These are phyloP conservation scores for Mastomys natalensis DNA, from an alignment of 2,113 vertebrate species.

Conservation along the genomic window DNA sequence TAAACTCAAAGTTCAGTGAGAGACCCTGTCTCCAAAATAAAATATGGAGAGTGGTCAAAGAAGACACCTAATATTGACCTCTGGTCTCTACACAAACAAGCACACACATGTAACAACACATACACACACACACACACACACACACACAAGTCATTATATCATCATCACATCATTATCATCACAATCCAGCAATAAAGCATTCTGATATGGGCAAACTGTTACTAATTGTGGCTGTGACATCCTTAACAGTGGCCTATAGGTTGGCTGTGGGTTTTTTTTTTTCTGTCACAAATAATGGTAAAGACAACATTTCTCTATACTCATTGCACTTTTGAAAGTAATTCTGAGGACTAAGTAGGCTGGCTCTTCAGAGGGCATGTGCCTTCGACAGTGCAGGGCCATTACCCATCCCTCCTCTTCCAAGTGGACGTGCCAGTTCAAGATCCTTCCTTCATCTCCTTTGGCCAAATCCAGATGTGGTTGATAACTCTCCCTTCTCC, in stretches of 20 bases:
- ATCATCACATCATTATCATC: too few species aligned
- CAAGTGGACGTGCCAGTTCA: fast-evolving
- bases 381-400: neutral
- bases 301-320: neutral
- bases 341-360: neutral
- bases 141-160: neutral
- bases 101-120: neutral
- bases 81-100: neutral
- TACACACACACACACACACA: neutral
- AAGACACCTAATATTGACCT: neutral
- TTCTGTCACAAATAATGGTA: neutral
- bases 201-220: neutral
- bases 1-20: neutral
- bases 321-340: neutral
- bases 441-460: neutral
- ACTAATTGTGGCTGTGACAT: neutral
- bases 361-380: neutral
- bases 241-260: neutral
- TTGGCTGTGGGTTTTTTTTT: neutral
- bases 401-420: neutral
- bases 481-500: neutral
- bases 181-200: neutral
- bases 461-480: neutral
- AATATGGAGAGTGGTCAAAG: neutral
- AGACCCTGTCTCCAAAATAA: neutral